phyloP scores from a whole-genome alignment of 2,113 vertebrate genomes.

The Tragelaphus scriptus region DNA sequence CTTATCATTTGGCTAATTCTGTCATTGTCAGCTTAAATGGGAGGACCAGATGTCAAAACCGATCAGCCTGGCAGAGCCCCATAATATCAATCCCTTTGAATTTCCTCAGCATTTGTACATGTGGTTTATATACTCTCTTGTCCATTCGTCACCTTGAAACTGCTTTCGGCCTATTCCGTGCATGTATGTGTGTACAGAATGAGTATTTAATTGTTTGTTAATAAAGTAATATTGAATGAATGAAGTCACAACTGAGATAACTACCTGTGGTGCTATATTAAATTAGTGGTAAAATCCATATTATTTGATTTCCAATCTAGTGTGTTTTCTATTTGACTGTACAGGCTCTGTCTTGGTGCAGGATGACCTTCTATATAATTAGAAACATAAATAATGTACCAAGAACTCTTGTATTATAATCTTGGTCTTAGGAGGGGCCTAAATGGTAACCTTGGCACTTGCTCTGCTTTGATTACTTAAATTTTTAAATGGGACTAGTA shows the following conservation, averaged over 20 bases:
- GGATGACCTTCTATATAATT: constrained; percentile 23
- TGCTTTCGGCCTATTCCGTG: background rate
- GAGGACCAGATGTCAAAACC: background rate
- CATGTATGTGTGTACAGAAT: background rate
- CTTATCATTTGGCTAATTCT: constrained; percentile 4
- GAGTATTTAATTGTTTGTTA: constrained; percentile 36
- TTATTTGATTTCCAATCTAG: constrained; percentile 49
- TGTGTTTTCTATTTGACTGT: background rate
- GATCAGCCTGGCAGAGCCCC: background rate
- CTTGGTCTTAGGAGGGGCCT: background rate
- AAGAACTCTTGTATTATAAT: background rate
- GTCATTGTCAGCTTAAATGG: background rate
- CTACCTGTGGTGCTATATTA: constrained; percentile 41
- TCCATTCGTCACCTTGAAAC: background rate
- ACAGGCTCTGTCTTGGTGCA: background rate
- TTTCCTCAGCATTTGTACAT: background rate
- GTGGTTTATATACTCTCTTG: background rate
- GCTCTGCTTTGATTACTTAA: background rate
- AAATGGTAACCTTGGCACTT: background rate
- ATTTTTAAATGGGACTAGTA: constrained; percentile 23
- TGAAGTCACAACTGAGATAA: constrained; percentile 26
- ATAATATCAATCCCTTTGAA: background rate
- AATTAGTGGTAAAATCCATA: constrained; percentile 50
- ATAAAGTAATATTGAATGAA: constrained; percentile 49
- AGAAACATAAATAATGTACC: background rate